Conservation (phyloP, 2,888 invertebrate genomes). For the Netelia virgata region DNA sequence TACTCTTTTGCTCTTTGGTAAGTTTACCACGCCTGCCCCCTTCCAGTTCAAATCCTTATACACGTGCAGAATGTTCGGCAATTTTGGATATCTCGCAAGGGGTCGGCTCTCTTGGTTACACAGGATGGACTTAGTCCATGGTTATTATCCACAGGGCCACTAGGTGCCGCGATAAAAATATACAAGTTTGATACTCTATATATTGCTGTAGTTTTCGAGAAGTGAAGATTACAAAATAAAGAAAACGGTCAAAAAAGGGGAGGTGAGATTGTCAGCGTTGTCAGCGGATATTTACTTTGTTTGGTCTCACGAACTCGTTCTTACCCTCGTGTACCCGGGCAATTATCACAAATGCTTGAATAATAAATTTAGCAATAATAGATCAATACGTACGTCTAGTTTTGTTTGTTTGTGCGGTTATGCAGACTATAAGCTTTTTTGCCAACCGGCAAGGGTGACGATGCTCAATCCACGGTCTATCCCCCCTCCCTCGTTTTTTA, state of each 20-base stretch:
- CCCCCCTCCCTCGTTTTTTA: not conserved
- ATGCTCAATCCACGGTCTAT: not conserved
- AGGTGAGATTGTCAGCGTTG: too few relatives aligned
- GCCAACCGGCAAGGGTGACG: not conserved
- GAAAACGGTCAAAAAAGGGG: not conserved
- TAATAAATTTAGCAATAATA: conserved; percentile 5
- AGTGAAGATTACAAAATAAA: not conserved
- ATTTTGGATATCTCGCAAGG: conserved; percentile 14
- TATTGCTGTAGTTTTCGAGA: conserved; percentile 6
- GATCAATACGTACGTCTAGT: not conserved
- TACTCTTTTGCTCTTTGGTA: conserved; percentile 1
- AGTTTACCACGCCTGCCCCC: not conserved
- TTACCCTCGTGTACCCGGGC: not conserved
- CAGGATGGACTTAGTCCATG: not conserved
- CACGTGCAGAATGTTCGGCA: not conserved
- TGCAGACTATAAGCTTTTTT: not conserved
- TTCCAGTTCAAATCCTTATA: conserved; percentile 9
- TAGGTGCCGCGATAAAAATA: conserved; percentile 16
- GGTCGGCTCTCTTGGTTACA: not conserved
- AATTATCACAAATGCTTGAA: conserved; percentile 10
- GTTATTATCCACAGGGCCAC: not conserved
- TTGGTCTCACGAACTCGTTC: not conserved
- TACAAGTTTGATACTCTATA: not conserved
- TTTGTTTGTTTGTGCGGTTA: not conserved
- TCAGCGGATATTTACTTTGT: not conserved